A percentile compares a stretch with the other conserved stretches of the same genome.
Conservation (phyloP, 2,113 vertebrate genomes). For the Ictalurus punctatus region DNA sequence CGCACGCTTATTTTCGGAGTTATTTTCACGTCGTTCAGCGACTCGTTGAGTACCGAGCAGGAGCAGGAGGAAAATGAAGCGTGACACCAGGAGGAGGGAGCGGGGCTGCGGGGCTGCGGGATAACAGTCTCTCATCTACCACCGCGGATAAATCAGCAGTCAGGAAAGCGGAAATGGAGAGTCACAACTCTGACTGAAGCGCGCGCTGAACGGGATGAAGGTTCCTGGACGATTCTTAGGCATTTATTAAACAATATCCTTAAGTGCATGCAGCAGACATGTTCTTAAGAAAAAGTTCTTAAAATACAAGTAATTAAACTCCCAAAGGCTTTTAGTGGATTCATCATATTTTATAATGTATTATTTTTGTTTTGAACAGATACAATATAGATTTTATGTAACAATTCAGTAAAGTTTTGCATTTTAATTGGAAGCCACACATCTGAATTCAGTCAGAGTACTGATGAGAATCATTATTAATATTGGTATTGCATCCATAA, state of each 20-base stretch:
- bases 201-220: neutral
- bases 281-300: neutral
- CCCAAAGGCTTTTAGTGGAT: neutral
- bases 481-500: neutral
- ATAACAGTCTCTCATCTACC: neutral
- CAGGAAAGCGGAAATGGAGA: neutral
- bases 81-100: neutral
- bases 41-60: slow-evolving; percentile 23
- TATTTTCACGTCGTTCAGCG: slow-evolving; percentile 44
- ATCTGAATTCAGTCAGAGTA: neutral
- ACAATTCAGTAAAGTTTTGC: neutral
- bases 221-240: neutral
- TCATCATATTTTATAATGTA: neutral
- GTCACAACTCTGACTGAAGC: neutral
- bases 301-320: neutral
- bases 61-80: slow-evolving; percentile 18
- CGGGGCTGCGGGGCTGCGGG: rapidly evolving
- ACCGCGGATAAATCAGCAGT: slow-evolving; percentile 16
- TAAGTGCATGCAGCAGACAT: neutral
- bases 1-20: slow-evolving; percentile 37
- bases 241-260: neutral
- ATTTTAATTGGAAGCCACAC: neutral
- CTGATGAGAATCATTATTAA: neutral
- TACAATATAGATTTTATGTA: neutral
- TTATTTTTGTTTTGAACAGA: neutral